These are phyloP conservation scores for Saxidomus purpurata DNA, from an alignment of 1,140 invertebrate species.

Conservation along the genomic window DNA sequence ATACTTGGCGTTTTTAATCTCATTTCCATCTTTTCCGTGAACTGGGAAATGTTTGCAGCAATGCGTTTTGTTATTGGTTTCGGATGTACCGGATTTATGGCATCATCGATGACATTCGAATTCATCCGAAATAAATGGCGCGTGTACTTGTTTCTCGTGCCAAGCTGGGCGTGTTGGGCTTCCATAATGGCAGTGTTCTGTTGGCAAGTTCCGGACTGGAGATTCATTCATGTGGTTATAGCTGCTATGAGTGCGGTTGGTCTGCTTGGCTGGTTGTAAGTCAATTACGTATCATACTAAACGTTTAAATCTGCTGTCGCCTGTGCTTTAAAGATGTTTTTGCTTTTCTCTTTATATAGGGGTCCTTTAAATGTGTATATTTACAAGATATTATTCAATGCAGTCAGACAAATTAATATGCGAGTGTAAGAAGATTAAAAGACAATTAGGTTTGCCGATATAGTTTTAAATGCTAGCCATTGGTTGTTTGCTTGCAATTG, in stretches of 20 bases:
- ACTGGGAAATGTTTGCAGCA: slow-evolving; percentile 70
- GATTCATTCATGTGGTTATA: slow-evolving; percentile 90
- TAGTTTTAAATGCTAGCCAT: no score
- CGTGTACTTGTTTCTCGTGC: slow-evolving; percentile 64
- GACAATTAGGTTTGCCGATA: no score
- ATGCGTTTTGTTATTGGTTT: slow-evolving; percentile 67
- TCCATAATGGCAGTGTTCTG: slow-evolving; percentile 67
- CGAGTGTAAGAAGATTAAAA: no score
- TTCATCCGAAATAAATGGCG: slow-evolving; percentile 72
- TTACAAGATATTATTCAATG: no score
- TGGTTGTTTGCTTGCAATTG: no score
- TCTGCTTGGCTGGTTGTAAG: slow-evolving; percentile 68
- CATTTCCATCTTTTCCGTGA: slow-evolving; percentile 55
- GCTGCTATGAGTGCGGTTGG: slow-evolving; percentile 91
- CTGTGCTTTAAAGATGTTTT: no score
- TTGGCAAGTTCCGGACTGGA: slow-evolving; percentile 71
- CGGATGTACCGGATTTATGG: background rate
- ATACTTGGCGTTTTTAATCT: slow-evolving; percentile 58
- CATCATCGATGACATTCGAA: slow-evolving; percentile 59
- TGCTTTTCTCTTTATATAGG: no score
- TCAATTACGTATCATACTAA: no score
- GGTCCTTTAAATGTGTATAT: no score
- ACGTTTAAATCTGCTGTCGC: background rate
- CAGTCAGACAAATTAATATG: no score
- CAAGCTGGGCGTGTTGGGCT: slow-evolving; percentile 65